These are phyloP conservation scores for Caloenas nicobarica DNA, from an alignment of 2,113 vertebrate genomes.

Conservation along the genomic window DNA sequence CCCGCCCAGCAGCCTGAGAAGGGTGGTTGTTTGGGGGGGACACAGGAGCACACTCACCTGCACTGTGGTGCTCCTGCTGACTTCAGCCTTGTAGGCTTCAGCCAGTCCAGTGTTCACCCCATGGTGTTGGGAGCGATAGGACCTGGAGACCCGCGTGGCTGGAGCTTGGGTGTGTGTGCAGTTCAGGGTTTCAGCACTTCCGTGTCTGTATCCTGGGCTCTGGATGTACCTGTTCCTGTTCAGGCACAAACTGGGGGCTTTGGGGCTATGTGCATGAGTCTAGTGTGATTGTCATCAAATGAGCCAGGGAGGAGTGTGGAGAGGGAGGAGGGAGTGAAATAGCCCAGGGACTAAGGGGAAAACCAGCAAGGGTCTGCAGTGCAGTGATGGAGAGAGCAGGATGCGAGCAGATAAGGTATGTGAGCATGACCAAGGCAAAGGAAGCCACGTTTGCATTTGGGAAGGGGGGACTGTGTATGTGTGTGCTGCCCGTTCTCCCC, in stretches of 20 bases:
- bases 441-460: not conserved
- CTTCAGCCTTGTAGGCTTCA: not conserved
- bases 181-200: not conserved
- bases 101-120: rapidly evolving
- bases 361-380: not conserved
- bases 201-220: not conserved
- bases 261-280: not conserved
- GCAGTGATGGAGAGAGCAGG: not conserved
- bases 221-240: not conserved
- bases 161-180: too few species aligned
- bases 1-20: not conserved
- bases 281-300: rapidly evolving
- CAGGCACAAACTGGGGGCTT: rapidly evolving
- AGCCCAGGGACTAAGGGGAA: not conserved
- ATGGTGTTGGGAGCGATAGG: not conserved
- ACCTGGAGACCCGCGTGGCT: rapidly evolving
- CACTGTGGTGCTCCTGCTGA: not conserved
- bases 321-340: not conserved
- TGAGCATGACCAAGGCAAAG: not conserved
- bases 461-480: not conserved
- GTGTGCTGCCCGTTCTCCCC: not conserved
- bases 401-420: not conserved
- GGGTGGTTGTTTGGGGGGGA: not conserved
- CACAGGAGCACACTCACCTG: not conserved
- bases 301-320: not conserved